These are phyloP conservation scores for Eupleurogrammus muticus DNA, from an alignment of 2,797 vertebrate species.

Conservation along the genomic window DNA sequence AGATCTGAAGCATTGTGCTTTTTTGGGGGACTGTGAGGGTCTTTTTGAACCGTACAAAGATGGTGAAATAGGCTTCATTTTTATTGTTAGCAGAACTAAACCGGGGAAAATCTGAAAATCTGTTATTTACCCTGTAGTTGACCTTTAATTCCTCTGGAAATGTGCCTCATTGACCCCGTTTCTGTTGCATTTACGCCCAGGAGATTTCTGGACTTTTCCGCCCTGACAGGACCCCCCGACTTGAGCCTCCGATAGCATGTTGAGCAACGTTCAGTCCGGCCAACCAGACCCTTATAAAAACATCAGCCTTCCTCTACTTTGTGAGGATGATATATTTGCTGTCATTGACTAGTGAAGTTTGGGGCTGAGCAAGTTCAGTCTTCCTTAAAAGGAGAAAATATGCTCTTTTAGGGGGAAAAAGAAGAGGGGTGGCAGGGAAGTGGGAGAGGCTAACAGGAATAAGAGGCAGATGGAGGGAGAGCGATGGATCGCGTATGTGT, in stretches of 20 bases:
- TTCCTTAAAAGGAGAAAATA: constrained; percentile 88
- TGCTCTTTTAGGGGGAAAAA: constrained; percentile 75
- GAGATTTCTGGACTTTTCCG: constrained; percentile 55
- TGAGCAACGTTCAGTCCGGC: constrained; percentile 46
- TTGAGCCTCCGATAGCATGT: constrained; percentile 46
- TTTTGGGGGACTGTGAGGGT: constrained; percentile 19
- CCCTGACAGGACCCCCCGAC: constrained; percentile 38
- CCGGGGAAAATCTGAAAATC: constrained; percentile 29
- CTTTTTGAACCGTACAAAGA: background rate
- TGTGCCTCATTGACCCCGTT: constrained; percentile 49
- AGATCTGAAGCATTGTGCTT: constrained; percentile 1
- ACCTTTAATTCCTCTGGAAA: constrained; percentile 38
- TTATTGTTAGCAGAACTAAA: constrained; percentile 8
- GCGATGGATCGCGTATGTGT: constrained; percentile 38
- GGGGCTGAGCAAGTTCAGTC: constrained; percentile 64
- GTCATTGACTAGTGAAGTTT: constrained; percentile 70
- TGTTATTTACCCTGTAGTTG: constrained; percentile 12
- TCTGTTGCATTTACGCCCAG: constrained; percentile 67
- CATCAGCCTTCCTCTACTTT: constrained; percentile 70
- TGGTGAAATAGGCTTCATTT: constrained; percentile 6
- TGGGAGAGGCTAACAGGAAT: constrained; percentile 61
- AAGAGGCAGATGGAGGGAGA: constrained; percentile 46
- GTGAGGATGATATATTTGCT: constrained; percentile 74
- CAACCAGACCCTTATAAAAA: constrained; percentile 69
- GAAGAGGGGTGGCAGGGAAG: constrained; percentile 68